phyloP scores from a whole-genome alignment of 1,140 invertebrate genomes.

The Pteromalus puparum region DNA sequence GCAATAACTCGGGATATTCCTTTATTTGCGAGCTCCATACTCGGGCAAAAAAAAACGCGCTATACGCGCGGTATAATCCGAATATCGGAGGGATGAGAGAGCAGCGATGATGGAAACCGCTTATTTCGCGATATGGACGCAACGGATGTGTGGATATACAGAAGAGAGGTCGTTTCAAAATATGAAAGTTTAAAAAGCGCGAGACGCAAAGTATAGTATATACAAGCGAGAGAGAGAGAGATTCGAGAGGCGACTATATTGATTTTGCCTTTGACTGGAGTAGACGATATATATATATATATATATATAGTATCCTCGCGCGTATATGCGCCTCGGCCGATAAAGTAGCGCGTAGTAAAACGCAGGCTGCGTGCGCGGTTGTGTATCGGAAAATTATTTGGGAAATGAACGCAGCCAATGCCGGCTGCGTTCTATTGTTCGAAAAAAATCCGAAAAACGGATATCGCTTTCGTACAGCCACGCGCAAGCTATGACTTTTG shows the following conservation, averaged over 20 bases:
- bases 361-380: not conserved
- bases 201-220: not conserved
- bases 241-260: not conserved
- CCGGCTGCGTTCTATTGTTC: not conserved
- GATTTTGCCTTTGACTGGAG: constrained; percentile 14
- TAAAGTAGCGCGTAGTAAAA: not conserved
- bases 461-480: not conserved
- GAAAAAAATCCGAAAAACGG: not conserved
- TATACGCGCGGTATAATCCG: not conserved
- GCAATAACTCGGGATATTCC: constrained; percentile 6
- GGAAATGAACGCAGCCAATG: not conserved
- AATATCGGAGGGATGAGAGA: not conserved
- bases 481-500: too few relatives aligned
- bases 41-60: not conserved
- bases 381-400: constrained; percentile 4
- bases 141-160: too few relatives aligned
- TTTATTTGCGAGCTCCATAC: not conserved
- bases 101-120: not conserved
- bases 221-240: too few relatives aligned
- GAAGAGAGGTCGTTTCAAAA: not conserved
- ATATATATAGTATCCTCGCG: too few relatives aligned
- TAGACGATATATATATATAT: not conserved
- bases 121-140: constrained; percentile 10
- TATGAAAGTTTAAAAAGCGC: constrained; percentile 20
- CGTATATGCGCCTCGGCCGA: not conserved